Base-by-base conservation (phyloP, 2,797 vertebrate genomes). In the Ficedula albicollis region DNA sequence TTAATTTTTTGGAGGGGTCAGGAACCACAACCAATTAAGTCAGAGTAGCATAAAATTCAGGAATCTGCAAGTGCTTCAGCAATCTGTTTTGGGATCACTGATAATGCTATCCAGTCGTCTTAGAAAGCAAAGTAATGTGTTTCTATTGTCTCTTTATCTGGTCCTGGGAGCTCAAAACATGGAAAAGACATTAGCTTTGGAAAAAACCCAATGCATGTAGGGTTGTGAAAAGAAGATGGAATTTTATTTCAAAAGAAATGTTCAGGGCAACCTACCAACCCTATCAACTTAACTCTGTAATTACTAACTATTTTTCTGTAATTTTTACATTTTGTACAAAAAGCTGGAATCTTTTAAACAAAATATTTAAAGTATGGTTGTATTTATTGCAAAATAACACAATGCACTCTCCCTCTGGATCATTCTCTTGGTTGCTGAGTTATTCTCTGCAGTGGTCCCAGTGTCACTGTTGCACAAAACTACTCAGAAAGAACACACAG, bases 371-470 rank as follows among this genome's bases (percentile, higher is more conserved):
- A 64, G 15, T 56, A 60, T 43, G 26, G 78, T 78, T 81, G 77
- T 70, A 62, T 90, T 84, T 70, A 88, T 82, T 97, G 91, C 88
- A 95, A 94, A 97, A 92, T 77, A 95, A 95, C 88, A 93, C 73
- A 84, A n/a, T 5, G 72, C 41, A 87, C n/a, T 62, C 75, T 90
- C 90, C 91, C 78, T 91, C 69, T 74, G 77, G 69, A 87, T 92
- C 66, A 49, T 62, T 93, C 78, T 80, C 74, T 87, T 39, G 81
- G 92, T 95, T 97, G 93, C 80, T 68, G 78, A 95, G 63, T 83
- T 90, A 95, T 82, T 91, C 82, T 49, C 85, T 96, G 91, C 75
- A 90, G 79, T 60, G 60, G 60, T 87, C 69, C 51, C 64, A 36
- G 76, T 64, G 93, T 76, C 89, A 59, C 41, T 88, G 79, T 58